These are phyloP conservation scores for Ernsta delagoae DNA, from an alignment of 2,888 invertebrate genomes.

Conservation along the genomic window DNA sequence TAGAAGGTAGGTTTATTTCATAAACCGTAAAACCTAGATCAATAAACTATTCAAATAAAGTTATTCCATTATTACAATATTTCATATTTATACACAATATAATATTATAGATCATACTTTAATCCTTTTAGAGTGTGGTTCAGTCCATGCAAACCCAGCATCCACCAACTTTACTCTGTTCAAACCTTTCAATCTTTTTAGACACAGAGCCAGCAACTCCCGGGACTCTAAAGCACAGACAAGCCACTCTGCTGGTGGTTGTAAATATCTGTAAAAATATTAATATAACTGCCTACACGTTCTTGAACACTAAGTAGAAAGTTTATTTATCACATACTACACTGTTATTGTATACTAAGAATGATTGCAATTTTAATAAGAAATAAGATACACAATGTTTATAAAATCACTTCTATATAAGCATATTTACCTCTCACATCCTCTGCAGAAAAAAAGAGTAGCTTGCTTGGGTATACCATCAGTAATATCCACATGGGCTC, in stretches of 20 bases:
- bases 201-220: slow-evolving; percentile 94
- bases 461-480: slow-evolving; percentile 98
- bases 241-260: slow-evolving; percentile 96
- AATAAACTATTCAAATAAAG: no score
- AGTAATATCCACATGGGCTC: slow-evolving; percentile 97
- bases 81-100: no score
- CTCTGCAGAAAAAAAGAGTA: slow-evolving; percentile 94
- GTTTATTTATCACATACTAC: no score
- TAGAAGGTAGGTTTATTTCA: no score
- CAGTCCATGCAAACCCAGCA: slow-evolving; percentile 99
- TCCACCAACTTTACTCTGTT: slow-evolving; percentile 96
- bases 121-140: slow-evolving; percentile 98
- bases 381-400: no score
- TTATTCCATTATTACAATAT: no score
- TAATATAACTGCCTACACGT: background rate
- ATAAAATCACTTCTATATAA: no score
- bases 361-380: no score
- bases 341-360: no score
- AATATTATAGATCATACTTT: slow-evolving; percentile 92
- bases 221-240: slow-evolving; percentile 94
- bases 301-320: no score
- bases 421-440: slow-evolving; percentile 90
- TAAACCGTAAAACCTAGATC: no score
- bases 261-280: slow-evolving; percentile 88
- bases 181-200: slow-evolving; percentile 96